phyloP scores from a whole-genome alignment of 2,888 invertebrate genomes.

The Mesorhabditis sp. region DNA sequence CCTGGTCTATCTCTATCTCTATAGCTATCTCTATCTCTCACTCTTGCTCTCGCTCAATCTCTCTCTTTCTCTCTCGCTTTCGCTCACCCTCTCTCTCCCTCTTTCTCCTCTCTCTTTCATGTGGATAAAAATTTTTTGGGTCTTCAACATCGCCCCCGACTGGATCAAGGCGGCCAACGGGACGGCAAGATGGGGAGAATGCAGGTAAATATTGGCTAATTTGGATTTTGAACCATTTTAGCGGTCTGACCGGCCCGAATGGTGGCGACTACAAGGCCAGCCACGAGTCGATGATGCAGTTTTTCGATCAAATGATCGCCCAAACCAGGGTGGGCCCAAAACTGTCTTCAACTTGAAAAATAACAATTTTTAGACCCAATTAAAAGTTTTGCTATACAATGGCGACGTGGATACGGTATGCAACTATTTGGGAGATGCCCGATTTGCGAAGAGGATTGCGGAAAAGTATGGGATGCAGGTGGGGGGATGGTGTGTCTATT shows the following conservation, averaged over 20 bases:
- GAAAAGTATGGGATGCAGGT: not conserved
- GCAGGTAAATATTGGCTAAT: no score
- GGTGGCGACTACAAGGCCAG: not conserved
- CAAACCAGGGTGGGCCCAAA: not conserved
- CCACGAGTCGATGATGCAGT: not conserved
- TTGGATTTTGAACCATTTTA: not conserved
- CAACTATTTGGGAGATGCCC: conserved; percentile 49
- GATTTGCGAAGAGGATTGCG: conserved; percentile 15
- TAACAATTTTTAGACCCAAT: conserved; percentile 24
- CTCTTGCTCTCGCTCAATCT: no score
- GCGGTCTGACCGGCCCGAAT: not conserved
- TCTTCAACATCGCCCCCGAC: no score
- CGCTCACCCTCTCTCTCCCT: no score
- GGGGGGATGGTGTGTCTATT: no score
- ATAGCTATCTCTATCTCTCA: no score
- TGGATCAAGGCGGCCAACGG: no score
- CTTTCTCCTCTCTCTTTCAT: no score
- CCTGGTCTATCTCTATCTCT: no score
- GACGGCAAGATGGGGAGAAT: no score
- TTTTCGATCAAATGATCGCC: not conserved
- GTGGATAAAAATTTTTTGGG: no score
- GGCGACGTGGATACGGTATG: conserved; percentile 50
- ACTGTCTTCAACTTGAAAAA: not conserved
- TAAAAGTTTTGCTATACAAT: conserved; percentile 49
- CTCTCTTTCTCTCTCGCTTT: no score